A percentile compares a stretch with the other conserved stretches of the same genome.
These are phyloP conservation scores for Spea hammondii DNA, from an alignment of 2,797 vertebrate species.

Conservation along the genomic window DNA sequence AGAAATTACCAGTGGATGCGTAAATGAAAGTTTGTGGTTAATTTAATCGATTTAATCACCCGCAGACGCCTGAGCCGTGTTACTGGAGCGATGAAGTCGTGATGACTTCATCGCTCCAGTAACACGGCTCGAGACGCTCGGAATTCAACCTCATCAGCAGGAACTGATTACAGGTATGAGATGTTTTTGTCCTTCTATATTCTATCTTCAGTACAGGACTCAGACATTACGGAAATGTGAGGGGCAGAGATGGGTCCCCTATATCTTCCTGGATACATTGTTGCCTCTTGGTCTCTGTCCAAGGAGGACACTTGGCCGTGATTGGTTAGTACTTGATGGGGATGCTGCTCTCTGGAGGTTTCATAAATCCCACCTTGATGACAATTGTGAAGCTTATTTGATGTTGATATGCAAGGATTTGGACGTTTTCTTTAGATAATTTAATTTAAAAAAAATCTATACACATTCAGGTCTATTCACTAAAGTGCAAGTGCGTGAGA, in stretches of 20 bases:
- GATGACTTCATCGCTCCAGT: too few relatives aligned
- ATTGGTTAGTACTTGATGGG: neutral
- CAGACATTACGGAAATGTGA: too few relatives aligned
- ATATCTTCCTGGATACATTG: neutral
- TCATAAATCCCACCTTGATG: too few relatives aligned
- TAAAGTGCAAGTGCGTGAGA: too few relatives aligned
- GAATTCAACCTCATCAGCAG: neutral
- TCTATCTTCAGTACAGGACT: neutral
- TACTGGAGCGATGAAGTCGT: conserved; percentile 19
- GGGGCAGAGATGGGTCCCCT: neutral
- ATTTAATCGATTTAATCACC: conserved; percentile 21
- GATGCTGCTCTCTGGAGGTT: too few relatives aligned
- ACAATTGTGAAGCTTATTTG: too few relatives aligned
- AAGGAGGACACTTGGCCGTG: neutral
- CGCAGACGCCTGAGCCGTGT: neutral
- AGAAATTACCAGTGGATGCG: conserved; percentile 5
- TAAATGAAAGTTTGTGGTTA: conserved; percentile 10
- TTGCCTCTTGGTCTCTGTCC: neutral
- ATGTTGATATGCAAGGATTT: too few relatives aligned
- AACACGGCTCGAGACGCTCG: neutral
- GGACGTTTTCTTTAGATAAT: too few relatives aligned
- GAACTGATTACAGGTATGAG: conserved; percentile 10
- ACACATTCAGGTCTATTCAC: too few relatives aligned
- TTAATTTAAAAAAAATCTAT: too few relatives aligned
- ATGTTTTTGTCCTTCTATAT: neutral